These are phyloP conservation scores for Limnephilus lunatus DNA, from an alignment of 2,888 invertebrate genomes.

Conservation along the genomic window DNA sequence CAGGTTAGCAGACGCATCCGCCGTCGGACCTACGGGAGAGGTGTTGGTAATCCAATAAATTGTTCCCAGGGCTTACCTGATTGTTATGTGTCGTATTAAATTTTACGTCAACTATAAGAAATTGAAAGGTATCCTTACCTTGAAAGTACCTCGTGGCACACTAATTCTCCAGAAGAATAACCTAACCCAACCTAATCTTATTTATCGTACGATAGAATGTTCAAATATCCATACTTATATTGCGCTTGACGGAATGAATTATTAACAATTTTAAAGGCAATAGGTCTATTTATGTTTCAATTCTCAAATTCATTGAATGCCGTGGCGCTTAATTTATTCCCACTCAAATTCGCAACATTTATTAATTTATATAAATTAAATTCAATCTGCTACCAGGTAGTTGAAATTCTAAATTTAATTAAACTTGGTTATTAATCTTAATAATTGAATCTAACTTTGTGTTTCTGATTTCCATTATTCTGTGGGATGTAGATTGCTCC, in stretches of 20 bases:
- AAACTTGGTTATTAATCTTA: not conserved
- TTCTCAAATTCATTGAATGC: not conserved
- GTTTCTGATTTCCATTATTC: constrained; percentile 2
- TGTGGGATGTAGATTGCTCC: not conserved
- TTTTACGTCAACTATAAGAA: no score
- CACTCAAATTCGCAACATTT: not conserved
- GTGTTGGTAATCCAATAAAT: no score
- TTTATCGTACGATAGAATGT: no score
- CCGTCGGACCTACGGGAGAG: no score
- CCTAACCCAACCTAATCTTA: no score
- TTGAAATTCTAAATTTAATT: not conserved
- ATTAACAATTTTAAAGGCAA: not conserved
- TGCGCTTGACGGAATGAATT: not conserved
- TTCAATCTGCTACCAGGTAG: not conserved
- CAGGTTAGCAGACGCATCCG: no score
- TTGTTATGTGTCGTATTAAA: no score
- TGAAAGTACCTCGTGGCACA: no score
- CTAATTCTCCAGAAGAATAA: no score
- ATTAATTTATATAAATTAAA: not conserved
- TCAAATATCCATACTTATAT: no score
- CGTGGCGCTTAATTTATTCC: not conserved
- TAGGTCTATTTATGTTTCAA: not conserved
- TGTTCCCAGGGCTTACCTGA: no score
- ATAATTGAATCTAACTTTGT: not conserved
- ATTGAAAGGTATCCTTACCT: no score